A percentile compares a stretch with the other conserved stretches of the same genome.
These are phyloP conservation scores for Lasioglossum pauxillum DNA, from an alignment of 2,888 invertebrate species.

Conservation along the genomic window DNA sequence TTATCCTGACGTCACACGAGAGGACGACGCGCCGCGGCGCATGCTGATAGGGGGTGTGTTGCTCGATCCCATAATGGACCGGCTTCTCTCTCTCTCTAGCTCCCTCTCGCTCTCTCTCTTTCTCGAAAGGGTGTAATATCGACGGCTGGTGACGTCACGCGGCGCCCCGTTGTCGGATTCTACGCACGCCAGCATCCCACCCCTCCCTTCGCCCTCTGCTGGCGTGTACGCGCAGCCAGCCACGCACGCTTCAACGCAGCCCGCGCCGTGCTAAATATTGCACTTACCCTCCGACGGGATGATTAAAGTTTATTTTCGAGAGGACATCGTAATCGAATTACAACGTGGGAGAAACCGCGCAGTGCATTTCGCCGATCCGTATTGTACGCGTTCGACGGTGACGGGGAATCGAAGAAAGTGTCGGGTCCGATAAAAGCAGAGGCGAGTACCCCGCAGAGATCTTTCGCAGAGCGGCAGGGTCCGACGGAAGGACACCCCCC, in stretches of 20 bases:
- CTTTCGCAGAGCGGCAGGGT: neutral
- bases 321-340: constrained; percentile 40
- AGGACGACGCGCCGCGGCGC: constrained; percentile 9
- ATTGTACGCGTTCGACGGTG: too few species aligned
- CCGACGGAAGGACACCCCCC: neutral
- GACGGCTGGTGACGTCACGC: constrained; percentile 58
- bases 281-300: constrained; percentile 39
- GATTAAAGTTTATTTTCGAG: constrained; percentile 42
- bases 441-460: neutral
- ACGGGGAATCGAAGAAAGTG: neutral
- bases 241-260: constrained; percentile 37
- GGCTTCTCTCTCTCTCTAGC: neutral
- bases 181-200: constrained; percentile 22
- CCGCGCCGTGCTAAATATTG: constrained; percentile 47
- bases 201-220: neutral
- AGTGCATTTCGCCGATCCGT: too few species aligned
- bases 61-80: neutral
- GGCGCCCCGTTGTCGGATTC: constrained; percentile 55
- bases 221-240: constrained; percentile 33
- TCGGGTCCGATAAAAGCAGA: neutral
- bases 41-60: constrained; percentile 7
- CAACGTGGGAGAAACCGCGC: neutral
- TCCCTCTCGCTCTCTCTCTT: neutral
- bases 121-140: constrained; percentile 48
- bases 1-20: constrained; percentile 7